These are phyloP conservation scores for Hiodon alosoides DNA, from an alignment of 2,113 vertebrate species.

Conservation along the genomic window DNA sequence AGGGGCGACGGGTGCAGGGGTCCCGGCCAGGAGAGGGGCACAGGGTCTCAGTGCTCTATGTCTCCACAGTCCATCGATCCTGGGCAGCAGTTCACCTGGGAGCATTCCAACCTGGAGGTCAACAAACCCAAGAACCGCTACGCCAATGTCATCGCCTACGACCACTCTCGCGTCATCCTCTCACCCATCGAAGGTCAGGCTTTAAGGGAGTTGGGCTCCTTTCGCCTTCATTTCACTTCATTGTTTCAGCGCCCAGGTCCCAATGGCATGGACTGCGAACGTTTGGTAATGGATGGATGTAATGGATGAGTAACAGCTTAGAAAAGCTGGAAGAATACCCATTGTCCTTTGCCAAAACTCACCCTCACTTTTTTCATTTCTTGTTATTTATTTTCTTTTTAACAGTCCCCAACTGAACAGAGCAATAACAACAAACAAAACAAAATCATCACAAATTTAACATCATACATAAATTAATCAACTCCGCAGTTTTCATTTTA, in stretches of 20 bases:
- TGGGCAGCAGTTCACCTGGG: constrained; percentile 98
- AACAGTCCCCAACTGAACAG: constrained; percentile 49
- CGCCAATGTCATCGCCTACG: constrained; percentile 95
- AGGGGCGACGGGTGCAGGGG: too few species aligned
- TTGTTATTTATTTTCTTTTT: constrained; percentile 31
- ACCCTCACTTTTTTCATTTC: constrained; percentile 29
- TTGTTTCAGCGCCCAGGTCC: too few species aligned
- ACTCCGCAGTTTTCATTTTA: constrained; percentile 75
- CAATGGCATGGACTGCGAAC: too few species aligned
- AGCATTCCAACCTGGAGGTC: constrained; percentile 96
- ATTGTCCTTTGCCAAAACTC: constrained; percentile 2
- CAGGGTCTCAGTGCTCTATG: constrained; percentile 6
- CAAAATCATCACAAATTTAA: constrained; percentile 51
- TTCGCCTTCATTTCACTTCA: too few species aligned
- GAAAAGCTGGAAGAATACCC: too few species aligned
- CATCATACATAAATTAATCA: constrained; percentile 71
- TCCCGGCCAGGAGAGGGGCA: too few species aligned
- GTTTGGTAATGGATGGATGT: too few species aligned
- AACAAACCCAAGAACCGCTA: constrained; percentile 99
- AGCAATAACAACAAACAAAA: constrained; percentile 44
- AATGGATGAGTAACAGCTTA: too few species aligned
- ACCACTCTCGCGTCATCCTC: constrained; percentile 93
- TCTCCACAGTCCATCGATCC: constrained; percentile 87
- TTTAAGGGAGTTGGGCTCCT: not conserved
- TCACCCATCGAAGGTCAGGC: constrained; percentile 85